Evolutionary conservation across 2,888 invertebrate genomes (phyloP).

Genomic region (Sthenelais limicola): DNA sequence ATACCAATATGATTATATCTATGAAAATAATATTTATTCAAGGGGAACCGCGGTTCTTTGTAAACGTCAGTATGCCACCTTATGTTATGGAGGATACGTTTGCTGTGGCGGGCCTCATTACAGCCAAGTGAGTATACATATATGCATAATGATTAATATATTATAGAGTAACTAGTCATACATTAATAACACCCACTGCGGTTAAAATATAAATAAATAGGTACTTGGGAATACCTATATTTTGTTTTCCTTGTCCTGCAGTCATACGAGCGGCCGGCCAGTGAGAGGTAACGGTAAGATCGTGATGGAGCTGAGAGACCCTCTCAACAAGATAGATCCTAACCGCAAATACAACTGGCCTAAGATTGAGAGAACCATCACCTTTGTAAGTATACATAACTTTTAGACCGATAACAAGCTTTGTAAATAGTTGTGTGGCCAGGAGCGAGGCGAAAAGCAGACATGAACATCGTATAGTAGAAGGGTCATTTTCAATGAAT

Average conservation of each 20-base stretch:
- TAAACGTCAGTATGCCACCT: constrained; percentile 95
- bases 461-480: too few species aligned
- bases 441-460: too few species aligned
- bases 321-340: too few species aligned
- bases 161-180: neutral
- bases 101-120: constrained; percentile 86
- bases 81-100: constrained; percentile 91
- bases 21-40: too few species aligned
- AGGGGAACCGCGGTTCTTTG: constrained; percentile 94
- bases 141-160: neutral
- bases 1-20: too few species aligned
- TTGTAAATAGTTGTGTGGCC: too few species aligned
- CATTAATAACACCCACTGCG: neutral
- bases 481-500: too few species aligned
- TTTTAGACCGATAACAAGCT: too few species aligned
- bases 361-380: constrained; percentile 1
- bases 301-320: neutral
- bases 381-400: constrained; percentile 32
- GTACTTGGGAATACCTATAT: neutral
- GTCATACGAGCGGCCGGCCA: constrained; percentile 30
- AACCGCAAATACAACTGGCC: neutral
- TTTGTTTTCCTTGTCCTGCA: neutral
- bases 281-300: constrained; percentile 21
- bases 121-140: constrained; percentile 80
- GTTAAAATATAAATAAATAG: neutral